These are phyloP conservation scores for Miniopterus natalensis DNA, from an alignment of 2,113 vertebrate genomes.

Conservation along the genomic window DNA sequence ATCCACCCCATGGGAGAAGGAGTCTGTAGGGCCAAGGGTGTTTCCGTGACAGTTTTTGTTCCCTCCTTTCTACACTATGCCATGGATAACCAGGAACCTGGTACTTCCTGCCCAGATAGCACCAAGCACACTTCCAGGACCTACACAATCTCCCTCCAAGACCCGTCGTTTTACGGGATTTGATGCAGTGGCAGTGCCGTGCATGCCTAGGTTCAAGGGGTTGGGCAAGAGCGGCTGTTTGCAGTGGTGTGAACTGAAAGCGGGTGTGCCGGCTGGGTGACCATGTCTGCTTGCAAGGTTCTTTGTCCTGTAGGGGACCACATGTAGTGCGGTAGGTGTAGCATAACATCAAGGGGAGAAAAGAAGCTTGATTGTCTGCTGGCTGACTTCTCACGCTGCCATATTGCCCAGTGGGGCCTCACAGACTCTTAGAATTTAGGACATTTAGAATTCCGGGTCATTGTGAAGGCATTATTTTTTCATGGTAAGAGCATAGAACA, in stretches of 20 bases:
- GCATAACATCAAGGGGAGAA: neutral
- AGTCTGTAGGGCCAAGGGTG: neutral
- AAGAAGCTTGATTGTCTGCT: neutral
- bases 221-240: neutral
- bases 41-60: neutral
- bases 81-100: neutral
- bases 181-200: neutral
- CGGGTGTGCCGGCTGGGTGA: neutral
- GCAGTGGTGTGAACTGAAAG: neutral
- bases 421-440: neutral
- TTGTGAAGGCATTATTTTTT: neutral
- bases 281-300: neutral
- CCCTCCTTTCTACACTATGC: neutral
- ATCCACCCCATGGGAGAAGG: neutral
- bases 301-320: neutral
- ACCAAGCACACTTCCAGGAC: neutral
- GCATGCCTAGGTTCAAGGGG: rapidly evolving
- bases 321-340: neutral
- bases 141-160: neutral
- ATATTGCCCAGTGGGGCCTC: neutral
- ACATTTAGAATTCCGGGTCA: neutral
- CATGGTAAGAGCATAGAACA: neutral
- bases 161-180: neutral
- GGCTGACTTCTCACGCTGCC: neutral
- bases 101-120: rapidly evolving